Evolutionary conservation across 2,888 invertebrate species (phyloP).

Genomic region (Patella depressa): DNA sequence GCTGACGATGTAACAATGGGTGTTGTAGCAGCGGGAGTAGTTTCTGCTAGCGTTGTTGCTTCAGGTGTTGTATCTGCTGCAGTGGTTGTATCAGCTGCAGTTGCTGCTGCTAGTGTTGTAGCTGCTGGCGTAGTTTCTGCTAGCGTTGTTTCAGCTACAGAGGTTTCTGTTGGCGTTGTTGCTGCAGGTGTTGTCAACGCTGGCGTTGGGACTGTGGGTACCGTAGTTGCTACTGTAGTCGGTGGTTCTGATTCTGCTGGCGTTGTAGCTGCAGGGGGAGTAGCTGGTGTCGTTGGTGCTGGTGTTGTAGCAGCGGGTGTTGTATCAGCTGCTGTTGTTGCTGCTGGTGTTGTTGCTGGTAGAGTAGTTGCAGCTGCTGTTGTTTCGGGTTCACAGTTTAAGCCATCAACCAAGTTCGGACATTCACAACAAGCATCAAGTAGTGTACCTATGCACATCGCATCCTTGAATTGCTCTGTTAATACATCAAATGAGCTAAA

Average conservation of each 20-base stretch:
- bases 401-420: neutral
- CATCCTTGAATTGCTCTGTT: neutral
- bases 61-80: neutral
- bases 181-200: neutral
- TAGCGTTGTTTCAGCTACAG: neutral
- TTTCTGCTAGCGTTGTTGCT: neutral
- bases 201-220: neutral
- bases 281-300: neutral
- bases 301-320: neutral
- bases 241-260: neutral
- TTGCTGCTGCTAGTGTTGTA: neutral
- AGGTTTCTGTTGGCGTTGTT: neutral
- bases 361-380: neutral
- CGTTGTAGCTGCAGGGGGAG: constrained; percentile 4
- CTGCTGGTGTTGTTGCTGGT: neutral
- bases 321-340: neutral
- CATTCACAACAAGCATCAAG: neutral
- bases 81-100: neutral
- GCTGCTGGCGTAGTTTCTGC: neutral
- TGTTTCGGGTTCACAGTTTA: neutral
- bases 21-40: neutral
- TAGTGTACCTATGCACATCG: neutral
- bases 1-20: neutral
- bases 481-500: neutral
- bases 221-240: neutral